phyloP scores from a whole-genome alignment of 2,888 invertebrate species.

The Lepidocyrtoides sp. region DNA sequence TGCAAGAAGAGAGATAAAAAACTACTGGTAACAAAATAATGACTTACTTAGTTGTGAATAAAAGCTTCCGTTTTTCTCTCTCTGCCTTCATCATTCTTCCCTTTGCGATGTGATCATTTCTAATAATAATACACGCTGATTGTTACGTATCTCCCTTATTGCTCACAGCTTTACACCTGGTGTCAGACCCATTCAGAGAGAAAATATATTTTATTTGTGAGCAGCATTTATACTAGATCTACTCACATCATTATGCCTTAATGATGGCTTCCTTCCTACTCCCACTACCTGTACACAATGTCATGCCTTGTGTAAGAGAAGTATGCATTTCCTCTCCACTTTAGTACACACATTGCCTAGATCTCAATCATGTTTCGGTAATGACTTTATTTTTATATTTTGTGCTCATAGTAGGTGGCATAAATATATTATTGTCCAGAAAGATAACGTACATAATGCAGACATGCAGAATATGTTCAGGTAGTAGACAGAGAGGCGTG shows the following conservation, averaged over 20 bases:
- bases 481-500: not conserved
- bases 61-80: conserved; percentile 32
- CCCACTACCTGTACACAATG: no score
- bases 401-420: conserved; percentile 51
- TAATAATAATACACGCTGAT: conserved; percentile 33
- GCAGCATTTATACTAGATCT: no score
- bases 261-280: conserved; percentile 60
- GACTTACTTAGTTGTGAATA: conserved; percentile 76
- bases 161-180: conserved; percentile 84
- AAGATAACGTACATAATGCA: no score
- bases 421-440: conserved; percentile 32
- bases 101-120: not conserved
- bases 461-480: no score
- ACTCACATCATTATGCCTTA: conserved; percentile 70
- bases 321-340: conserved; percentile 41
- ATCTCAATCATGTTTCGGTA: conserved; percentile 66
- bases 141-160: conserved; percentile 43
- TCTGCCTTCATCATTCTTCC: not conserved
- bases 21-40: conserved; percentile 67
- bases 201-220: conserved; percentile 63
- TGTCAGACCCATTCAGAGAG: conserved; percentile 82
- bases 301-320: not conserved
- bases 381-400: conserved; percentile 64
- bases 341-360: conserved; percentile 21
- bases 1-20: conserved; percentile 63